Conservation (phyloP, 2,888 invertebrate genomes). For the Rhingia rostrata region DNA sequence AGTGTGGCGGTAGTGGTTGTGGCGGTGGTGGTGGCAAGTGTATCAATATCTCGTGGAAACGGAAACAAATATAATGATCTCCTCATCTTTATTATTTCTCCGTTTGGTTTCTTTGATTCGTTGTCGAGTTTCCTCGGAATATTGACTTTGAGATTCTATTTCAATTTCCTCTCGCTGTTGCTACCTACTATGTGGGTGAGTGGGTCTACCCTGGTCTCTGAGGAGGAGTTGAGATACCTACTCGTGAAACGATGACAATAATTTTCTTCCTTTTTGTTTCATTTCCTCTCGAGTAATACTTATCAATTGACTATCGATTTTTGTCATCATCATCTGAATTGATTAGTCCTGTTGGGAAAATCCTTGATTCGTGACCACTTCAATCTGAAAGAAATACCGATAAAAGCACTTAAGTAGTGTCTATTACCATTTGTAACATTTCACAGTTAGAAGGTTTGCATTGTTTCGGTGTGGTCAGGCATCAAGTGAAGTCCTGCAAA, state of each 20-base stretch:
- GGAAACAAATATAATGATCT: slow-evolving; percentile 68
- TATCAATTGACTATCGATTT: slow-evolving; percentile 49
- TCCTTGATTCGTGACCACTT: slow-evolving; percentile 34
- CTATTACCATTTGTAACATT: slow-evolving; percentile 6
- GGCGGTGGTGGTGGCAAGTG: slow-evolving; percentile 37
- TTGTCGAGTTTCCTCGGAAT: slow-evolving; percentile 52
- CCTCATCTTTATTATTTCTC: slow-evolving; percentile 61
- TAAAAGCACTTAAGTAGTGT: slow-evolving; percentile 16
- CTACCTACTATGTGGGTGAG: slow-evolving; percentile 5
- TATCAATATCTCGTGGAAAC: slow-evolving; percentile 66
- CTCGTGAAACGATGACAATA: slow-evolving; percentile 52
- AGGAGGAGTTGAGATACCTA: slow-evolving; percentile 35
- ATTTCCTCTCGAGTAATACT: slow-evolving; percentile 45
- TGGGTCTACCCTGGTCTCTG: slow-evolving; percentile 17
- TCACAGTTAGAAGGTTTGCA: neutral
- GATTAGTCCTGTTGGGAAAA: slow-evolving; percentile 41
- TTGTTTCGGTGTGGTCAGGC: neutral
- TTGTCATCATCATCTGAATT: slow-evolving; percentile 51
- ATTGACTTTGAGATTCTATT: slow-evolving; percentile 67
- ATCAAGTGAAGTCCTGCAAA: neutral
- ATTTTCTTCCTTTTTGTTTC: slow-evolving; percentile 55
- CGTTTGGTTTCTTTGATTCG: slow-evolving; percentile 59
- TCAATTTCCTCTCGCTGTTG: slow-evolving; percentile 58
- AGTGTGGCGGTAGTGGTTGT: slow-evolving; percentile 18
- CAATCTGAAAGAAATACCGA: neutral